Evolutionary conservation across 1,140 invertebrate genomes (phyloP).

Genomic region (Vanessa tameamea): DNA sequence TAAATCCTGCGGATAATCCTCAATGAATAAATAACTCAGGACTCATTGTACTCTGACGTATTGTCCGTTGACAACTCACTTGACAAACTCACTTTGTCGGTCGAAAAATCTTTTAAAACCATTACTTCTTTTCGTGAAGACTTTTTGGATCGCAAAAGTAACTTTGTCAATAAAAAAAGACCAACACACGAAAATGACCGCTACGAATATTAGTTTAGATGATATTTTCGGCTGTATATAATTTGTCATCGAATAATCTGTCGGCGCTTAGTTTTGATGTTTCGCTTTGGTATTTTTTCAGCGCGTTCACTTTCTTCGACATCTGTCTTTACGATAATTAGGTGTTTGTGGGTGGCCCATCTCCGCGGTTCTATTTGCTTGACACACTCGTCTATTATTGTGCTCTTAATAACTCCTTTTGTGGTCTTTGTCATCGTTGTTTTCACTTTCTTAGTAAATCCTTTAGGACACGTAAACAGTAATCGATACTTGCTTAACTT

Average conservation of each 20-base stretch:
- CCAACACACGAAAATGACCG: conserved; percentile 2
- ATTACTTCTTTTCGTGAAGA: neutral
- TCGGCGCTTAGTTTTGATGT: conserved; percentile 74
- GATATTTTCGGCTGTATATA: conserved; percentile 1
- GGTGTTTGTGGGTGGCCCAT: conserved; percentile 60
- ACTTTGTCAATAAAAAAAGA: conserved; percentile 16
- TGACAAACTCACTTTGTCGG: conserved; percentile 34
- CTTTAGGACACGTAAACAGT: conserved; percentile 59
- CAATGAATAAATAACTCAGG: conserved; percentile 72
- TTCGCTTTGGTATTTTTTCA: conserved; percentile 58
- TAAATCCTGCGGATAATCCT: conserved; percentile 66
- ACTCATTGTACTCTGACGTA: conserved; percentile 61
- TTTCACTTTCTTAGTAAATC: conserved; percentile 73
- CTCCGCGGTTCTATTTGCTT: conserved; percentile 42
- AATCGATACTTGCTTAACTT: conserved; percentile 49
- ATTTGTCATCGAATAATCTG: conserved; percentile 49
- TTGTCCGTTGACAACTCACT: conserved; percentile 68
- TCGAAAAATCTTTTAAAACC: neutral
- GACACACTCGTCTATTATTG: conserved; percentile 60
- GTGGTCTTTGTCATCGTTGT: conserved; percentile 55
- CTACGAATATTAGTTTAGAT: neutral
- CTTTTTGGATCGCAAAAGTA: conserved; percentile 14
- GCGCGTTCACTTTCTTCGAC: conserved; percentile 60
- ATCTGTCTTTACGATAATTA: conserved; percentile 72
- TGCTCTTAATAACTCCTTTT: conserved; percentile 57